phyloP scores from a whole-genome alignment of 2,113 vertebrate species.

The Triplophysa tibetana region DNA sequence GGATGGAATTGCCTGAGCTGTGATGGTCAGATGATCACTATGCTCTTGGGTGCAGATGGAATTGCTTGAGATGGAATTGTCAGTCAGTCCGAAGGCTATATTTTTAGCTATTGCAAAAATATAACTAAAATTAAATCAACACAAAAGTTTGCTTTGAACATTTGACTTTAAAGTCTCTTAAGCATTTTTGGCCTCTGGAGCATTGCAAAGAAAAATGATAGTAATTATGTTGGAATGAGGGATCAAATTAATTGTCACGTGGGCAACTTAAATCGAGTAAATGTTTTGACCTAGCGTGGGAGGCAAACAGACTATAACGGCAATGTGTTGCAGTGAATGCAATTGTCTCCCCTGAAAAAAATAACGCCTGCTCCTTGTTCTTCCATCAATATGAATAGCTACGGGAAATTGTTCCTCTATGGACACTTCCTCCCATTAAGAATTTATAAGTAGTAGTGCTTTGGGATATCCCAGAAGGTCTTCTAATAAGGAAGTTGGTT shows the following conservation, averaged over 20 bases:
- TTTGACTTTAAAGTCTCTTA: neutral
- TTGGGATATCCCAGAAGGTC: neutral
- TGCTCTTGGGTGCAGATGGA: no score
- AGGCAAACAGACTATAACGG: neutral
- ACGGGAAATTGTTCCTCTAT: neutral
- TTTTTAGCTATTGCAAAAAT: neutral
- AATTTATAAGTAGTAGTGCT: neutral
- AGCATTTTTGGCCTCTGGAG: neutral
- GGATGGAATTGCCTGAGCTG: no score
- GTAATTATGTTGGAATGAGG: neutral
- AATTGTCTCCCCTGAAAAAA: constrained; percentile 3
- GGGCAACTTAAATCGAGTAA: neutral
- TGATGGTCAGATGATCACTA: no score
- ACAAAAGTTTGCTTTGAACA: neutral
- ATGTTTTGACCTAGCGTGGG: neutral
- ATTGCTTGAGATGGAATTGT: no score
- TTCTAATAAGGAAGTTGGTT: neutral
- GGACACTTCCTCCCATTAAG: neutral
- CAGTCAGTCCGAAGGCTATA: no score
- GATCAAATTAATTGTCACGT: constrained; percentile 1
- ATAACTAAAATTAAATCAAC: neutral
- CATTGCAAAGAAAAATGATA: neutral
- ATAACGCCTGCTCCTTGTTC: neutral
- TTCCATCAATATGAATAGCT: constrained; percentile 3
- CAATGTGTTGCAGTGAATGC: neutral